phyloP scores from a whole-genome alignment of 1,140 invertebrate genomes.

The Pogonognathellus flavescens region DNA sequence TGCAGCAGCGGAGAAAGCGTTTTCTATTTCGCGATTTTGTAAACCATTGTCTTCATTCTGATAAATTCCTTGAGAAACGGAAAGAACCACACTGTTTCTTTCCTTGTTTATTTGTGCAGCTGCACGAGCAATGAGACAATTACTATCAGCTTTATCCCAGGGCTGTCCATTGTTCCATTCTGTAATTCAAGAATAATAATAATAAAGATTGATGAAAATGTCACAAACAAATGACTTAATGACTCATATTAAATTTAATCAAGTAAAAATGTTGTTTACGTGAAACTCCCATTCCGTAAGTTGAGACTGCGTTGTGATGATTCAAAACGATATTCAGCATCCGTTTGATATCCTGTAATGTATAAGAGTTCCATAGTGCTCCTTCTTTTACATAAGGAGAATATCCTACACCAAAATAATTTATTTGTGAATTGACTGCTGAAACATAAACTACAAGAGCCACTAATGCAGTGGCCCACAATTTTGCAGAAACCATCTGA shows the following conservation, averaged over 20 bases:
- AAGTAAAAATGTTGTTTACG: not conserved
- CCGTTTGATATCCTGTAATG: conserved; percentile 60
- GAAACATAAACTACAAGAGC: not conserved
- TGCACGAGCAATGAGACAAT: conserved; percentile 61
- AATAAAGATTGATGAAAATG: not conserved
- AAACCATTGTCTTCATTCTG: conserved; percentile 51
- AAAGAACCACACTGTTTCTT: conserved; percentile 25
- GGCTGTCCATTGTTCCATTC: conserved; percentile 53
- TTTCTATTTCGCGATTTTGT: conserved; percentile 60
- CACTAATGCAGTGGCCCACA: not conserved
- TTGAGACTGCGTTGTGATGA: conserved; percentile 57
- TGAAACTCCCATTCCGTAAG: conserved; percentile 58
- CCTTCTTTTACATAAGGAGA: conserved; percentile 62
- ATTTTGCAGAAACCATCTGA: not conserved
- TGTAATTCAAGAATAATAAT: conserved; percentile 49
- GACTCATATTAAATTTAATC: not conserved
- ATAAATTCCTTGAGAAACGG: conserved; percentile 62
- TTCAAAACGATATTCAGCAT: conserved; percentile 58
- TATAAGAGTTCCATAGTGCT: conserved; percentile 57
- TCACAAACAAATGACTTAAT: not conserved
- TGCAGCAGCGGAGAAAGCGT: conserved; percentile 61
- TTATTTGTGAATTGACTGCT: not conserved
- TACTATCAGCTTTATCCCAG: conserved; percentile 64
- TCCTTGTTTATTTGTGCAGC: conserved; percentile 62
- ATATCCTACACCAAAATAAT: conserved; percentile 60